Conservation (phyloP, 2,113 vertebrate species). For the Tupaia tana region DNA sequence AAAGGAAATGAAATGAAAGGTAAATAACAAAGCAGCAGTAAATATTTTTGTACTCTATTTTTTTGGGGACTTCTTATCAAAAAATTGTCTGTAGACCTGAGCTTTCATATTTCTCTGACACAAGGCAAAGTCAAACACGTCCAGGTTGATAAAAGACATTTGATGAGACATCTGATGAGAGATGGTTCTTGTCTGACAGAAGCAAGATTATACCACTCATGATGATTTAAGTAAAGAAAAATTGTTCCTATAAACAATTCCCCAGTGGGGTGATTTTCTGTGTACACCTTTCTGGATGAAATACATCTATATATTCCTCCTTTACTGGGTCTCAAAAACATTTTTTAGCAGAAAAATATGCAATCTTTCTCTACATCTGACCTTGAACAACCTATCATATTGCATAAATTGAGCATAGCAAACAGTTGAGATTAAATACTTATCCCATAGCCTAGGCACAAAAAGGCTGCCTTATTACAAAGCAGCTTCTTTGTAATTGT, state of each 20-base stretch:
- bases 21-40: neutral
- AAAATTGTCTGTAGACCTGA: neutral
- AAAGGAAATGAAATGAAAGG: neutral
- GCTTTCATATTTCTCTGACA: slow-evolving; percentile 21
- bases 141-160: neutral
- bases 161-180: slow-evolving; percentile 32
- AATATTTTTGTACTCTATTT: neutral
- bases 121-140: slow-evolving; percentile 1
- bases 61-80: neutral
- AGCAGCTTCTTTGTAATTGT: neutral
- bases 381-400: slow-evolving; percentile 44
- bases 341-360: slow-evolving; percentile 17
- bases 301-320: neutral
- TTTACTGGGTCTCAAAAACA: neutral
- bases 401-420: neutral
- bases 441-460: neutral
- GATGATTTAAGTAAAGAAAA: slow-evolving; percentile 75
- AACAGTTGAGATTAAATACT: neutral
- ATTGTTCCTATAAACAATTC: slow-evolving; percentile 64
- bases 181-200: slow-evolving; percentile 60
- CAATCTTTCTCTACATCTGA: slow-evolving; percentile 60
- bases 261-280: neutral
- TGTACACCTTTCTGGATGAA: slow-evolving; percentile 58
- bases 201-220: slow-evolving; percentile 66
- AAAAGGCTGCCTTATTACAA: neutral